A percentile compares a stretch with the other conserved stretches of the same genome.
phyloP scores from a whole-genome alignment of 1,140 invertebrate species.

The Oppia nitens region DNA sequence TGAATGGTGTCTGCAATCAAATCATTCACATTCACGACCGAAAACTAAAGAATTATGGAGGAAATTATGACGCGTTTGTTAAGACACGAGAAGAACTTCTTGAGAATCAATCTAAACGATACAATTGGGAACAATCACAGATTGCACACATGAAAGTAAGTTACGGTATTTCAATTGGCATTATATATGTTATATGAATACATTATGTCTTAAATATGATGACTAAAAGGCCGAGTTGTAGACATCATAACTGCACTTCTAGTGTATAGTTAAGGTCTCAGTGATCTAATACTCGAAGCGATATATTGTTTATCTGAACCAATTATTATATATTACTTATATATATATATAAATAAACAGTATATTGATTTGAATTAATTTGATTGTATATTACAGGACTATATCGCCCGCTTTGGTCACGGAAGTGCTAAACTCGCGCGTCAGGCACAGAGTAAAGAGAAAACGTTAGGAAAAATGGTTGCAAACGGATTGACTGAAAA shows the following conservation, averaged over 20 bases:
- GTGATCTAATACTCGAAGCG: background rate
- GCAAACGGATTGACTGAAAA: conserved; percentile 90
- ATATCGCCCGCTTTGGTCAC: conserved; percentile 97
- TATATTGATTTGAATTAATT: background rate
- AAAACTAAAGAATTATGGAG: conserved; percentile 81
- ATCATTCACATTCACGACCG: conserved; percentile 91
- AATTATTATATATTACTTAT: background rate
- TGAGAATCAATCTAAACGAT: conserved; percentile 97
- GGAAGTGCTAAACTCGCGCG: conserved; percentile 93
- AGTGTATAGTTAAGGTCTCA: background rate
- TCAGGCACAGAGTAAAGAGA: conserved; percentile 98
- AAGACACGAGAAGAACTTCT: conserved; percentile 78
- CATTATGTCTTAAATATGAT: conserved; percentile 1
- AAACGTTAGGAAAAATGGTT: conserved; percentile 97
- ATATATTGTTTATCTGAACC: too few relatives aligned
- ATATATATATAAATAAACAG: background rate
- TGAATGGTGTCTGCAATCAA: conserved; percentile 98
- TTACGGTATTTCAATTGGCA: too few relatives aligned
- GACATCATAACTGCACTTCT: conserved; percentile 6
- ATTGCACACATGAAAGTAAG: conserved; percentile 93
- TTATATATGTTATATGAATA: conserved; percentile 9
- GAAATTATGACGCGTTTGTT: conserved; percentile 90
- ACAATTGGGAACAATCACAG: conserved; percentile 99
- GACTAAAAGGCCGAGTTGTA: conserved; percentile 12
- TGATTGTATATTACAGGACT: conserved; percentile 46